Conservation (phyloP, 2,888 invertebrate genomes). For the Drosophila anomalata region DNA sequence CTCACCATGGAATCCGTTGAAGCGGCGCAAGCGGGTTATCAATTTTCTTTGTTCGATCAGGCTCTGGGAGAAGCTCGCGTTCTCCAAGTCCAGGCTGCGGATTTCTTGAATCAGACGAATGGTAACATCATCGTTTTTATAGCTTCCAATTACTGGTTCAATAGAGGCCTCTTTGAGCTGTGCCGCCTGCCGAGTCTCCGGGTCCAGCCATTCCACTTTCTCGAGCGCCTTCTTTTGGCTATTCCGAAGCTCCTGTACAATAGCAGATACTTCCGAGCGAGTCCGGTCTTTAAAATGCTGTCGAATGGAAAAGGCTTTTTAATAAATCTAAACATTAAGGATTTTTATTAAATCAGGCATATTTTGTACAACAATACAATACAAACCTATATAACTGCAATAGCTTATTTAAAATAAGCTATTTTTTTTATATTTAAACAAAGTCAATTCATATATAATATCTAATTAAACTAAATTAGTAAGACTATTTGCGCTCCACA, state of each 20-base stretch:
- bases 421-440: too few relatives aligned
- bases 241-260: conserved; percentile 74
- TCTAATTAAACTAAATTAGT: too few relatives aligned
- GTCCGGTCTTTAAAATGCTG: conserved; percentile 68
- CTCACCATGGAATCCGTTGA: conserved; percentile 58
- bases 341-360: too few relatives aligned
- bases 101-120: conserved; percentile 66
- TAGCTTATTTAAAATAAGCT: too few relatives aligned
- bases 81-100: conserved; percentile 57
- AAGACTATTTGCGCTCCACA: too few relatives aligned
- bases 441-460: too few relatives aligned
- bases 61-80: conserved; percentile 64
- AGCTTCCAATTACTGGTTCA: conserved; percentile 62
- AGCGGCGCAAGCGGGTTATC: conserved; percentile 61
- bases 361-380: too few relatives aligned
- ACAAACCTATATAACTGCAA: too few relatives aligned
- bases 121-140: conserved; percentile 53
- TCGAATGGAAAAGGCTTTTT: neutral
- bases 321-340: neutral
- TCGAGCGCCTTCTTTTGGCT: conserved; percentile 61
- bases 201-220: conserved; percentile 79
- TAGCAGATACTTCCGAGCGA: conserved; percentile 57
- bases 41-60: conserved; percentile 69
- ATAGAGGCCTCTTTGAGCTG: conserved; percentile 73
- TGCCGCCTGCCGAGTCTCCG: conserved; percentile 72